Percentiles rank a stretch among this genome's conserved stretches.
Conservation (phyloP, 2,797 vertebrate genomes). For the Sparidentex hasta region DNA sequence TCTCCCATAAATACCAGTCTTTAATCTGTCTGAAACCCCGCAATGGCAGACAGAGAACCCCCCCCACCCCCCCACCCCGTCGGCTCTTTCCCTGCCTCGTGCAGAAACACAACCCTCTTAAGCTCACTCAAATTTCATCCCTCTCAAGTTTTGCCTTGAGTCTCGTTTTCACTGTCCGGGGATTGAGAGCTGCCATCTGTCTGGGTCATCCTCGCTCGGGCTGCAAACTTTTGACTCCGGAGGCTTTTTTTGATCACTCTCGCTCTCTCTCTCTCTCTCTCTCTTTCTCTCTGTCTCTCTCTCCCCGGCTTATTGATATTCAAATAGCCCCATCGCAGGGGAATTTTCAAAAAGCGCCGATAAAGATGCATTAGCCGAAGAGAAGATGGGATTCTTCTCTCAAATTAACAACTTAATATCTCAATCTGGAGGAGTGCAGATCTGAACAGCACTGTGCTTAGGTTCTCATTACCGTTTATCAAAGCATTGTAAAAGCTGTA, state of each 20-base stretch:
- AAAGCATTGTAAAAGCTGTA: constrained; percentile 2
- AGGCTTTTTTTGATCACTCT: constrained; percentile 67
- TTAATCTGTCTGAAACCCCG: constrained; percentile 62
- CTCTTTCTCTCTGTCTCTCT: too few species aligned
- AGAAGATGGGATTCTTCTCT: constrained; percentile 62
- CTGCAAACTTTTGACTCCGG: constrained; percentile 66
- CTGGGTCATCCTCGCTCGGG: constrained; percentile 61
- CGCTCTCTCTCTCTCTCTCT: constrained; percentile 6
- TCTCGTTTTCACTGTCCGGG: constrained; percentile 71
- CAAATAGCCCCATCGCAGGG: constrained; percentile 54
- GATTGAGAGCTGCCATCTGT: constrained; percentile 81
- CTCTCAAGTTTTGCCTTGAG: constrained; percentile 77
- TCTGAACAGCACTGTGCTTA: constrained; percentile 37
- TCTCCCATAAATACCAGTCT: constrained; percentile 63
- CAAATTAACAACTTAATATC: constrained; percentile 52
- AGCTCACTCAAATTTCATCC: constrained; percentile 77
- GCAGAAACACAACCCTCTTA: constrained; percentile 72
- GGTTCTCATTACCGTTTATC: constrained; percentile 46
- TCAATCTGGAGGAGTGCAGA: constrained; percentile 48
- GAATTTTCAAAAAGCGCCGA: constrained; percentile 54
- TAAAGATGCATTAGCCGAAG: constrained; percentile 64
- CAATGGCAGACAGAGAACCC: constrained; percentile 28
- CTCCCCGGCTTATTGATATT: constrained; percentile 74
- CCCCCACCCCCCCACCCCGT: neutral
- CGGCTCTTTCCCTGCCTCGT: neutral